Evolutionary conservation across 2,888 invertebrate species (phyloP).

Genomic region (Pheosia gnoma): DNA sequence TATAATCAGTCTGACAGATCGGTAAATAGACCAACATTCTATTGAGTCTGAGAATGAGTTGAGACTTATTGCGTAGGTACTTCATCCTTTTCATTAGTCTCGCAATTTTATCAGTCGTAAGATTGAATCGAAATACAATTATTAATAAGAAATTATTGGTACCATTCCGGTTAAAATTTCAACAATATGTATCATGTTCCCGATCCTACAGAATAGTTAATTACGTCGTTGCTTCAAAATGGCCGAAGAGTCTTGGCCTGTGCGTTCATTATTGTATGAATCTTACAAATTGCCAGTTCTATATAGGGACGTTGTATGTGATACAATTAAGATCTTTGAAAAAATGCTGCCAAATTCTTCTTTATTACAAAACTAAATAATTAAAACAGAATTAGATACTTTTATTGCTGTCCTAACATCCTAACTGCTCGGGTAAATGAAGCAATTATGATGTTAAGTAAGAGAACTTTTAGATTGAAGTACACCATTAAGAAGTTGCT

Average conservation of each 20-base stretch:
- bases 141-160: background rate
- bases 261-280: slow-evolving; percentile 36
- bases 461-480: background rate
- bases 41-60: too few relatives aligned
- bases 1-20: background rate
- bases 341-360: background rate
- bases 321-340: slow-evolving; percentile 16
- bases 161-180: background rate
- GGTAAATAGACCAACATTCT: too few relatives aligned
- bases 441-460: background rate
- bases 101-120: too few relatives aligned
- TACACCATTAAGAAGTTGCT: background rate
- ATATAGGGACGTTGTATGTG: slow-evolving; percentile 15
- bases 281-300: slow-evolving; percentile 40
- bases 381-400: background rate
- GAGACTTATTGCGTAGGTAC: too few relatives aligned
- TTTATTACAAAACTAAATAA: background rate
- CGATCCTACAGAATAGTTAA: slow-evolving; percentile 28
- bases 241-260: slow-evolving; percentile 20
- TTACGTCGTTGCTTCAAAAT: slow-evolving; percentile 41
- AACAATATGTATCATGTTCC: background rate
- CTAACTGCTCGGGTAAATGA: background rate
- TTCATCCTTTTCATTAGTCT: too few relatives aligned
- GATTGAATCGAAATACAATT: too few relatives aligned
- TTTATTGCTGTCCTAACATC: background rate